These are phyloP conservation scores for Dendrocopos noguchii DNA, from an alignment of 2,113 vertebrate species.

Conservation along the genomic window DNA sequence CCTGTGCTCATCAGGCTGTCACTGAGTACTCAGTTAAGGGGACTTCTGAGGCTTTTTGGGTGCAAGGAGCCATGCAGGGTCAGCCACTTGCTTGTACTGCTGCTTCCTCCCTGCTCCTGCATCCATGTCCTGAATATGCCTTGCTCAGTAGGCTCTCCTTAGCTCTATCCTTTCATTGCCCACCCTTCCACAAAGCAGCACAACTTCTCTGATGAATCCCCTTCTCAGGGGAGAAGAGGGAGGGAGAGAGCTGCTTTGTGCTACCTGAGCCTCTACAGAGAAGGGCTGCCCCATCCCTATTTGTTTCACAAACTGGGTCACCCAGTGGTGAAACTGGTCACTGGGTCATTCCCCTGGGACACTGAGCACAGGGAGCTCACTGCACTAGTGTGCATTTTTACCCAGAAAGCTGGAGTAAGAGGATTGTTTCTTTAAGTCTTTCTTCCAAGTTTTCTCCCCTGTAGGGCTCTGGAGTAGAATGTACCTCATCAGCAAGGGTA, in stretches of 20 bases:
- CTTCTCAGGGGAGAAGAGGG: not conserved
- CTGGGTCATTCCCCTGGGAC: not conserved
- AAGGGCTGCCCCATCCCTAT: not conserved
- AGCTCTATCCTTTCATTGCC: not conserved
- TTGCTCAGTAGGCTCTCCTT: accelerated
- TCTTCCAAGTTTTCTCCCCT: not conserved
- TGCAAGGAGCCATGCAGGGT: not conserved
- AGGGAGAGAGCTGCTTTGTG: not conserved
- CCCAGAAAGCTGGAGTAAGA: not conserved
- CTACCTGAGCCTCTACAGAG: accelerated
- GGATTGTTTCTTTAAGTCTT: not conserved
- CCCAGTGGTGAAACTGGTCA: too few relatives aligned
- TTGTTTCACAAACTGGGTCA: not conserved
- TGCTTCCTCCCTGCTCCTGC: not conserved
- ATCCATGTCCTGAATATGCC: accelerated
- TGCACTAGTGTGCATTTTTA: not conserved
- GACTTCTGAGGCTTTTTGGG: not conserved
- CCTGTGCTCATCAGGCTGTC: not conserved
- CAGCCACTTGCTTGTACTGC: not conserved
- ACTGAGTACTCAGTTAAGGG: not conserved
- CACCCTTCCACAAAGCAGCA: accelerated
- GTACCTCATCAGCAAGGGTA: not conserved
- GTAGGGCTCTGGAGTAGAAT: not conserved
- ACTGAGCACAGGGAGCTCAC: not conserved
- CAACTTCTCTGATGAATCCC: not conserved